These are phyloP conservation scores for Glossophaga mutica DNA, from an alignment of 2,797 vertebrate genomes.

Conservation along the genomic window DNA sequence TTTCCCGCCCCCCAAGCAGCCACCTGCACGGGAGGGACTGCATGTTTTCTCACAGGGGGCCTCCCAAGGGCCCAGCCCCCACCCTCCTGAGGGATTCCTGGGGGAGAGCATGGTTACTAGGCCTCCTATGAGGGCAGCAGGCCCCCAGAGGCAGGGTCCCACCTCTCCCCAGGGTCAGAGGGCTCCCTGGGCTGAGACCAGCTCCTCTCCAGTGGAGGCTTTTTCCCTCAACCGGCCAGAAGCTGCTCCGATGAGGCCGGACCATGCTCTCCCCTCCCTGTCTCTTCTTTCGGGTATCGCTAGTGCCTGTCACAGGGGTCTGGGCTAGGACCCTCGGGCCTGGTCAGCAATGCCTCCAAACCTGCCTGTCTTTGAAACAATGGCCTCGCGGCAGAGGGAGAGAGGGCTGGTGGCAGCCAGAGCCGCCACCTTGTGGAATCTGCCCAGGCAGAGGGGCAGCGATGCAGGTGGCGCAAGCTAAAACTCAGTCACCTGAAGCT, in stretches of 20 bases:
- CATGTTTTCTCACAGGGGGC: not conserved
- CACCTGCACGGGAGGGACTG: not conserved
- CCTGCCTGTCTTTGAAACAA: not conserved
- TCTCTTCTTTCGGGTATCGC: not conserved
- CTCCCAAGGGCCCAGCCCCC: not conserved
- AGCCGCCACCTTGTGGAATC: not conserved
- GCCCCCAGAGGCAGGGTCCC: not conserved
- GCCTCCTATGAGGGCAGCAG: not conserved
- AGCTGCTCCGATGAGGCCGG: not conserved
- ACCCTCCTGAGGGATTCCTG: not conserved
- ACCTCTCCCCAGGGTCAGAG: not conserved
- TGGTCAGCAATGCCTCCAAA: not conserved
- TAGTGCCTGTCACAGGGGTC: not conserved
- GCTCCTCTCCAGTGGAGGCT: not conserved
- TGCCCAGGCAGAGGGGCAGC: not conserved
- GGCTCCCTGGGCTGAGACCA: not conserved
- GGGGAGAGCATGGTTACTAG: not conserved
- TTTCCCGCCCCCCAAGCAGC: not conserved
- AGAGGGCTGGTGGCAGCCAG: not conserved
- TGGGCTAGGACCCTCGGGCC: not conserved
- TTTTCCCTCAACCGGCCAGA: not conserved
- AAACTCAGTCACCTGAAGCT: not conserved
- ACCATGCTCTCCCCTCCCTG: fast-evolving
- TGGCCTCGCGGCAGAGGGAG: not conserved
- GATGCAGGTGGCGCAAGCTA: fast-evolving